Base-by-base conservation (phyloP, 2,113 vertebrate species). In the Etia nguti region DNA sequence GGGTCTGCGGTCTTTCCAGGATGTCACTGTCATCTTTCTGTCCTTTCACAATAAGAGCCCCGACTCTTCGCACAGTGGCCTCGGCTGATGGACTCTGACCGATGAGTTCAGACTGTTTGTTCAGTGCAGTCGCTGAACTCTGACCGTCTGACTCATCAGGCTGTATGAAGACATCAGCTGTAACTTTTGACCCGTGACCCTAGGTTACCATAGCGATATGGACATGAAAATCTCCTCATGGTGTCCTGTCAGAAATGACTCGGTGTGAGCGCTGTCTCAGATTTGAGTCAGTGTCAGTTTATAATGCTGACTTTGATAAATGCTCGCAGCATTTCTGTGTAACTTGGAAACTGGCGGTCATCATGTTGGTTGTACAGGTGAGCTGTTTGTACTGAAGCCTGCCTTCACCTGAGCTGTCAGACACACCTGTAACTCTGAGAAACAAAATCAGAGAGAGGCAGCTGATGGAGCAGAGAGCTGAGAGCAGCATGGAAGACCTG, bases 241-340 rank as follows among this genome's bases (percentile, higher is more conserved):
- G 38, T 38, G 60, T 65, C 31, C 60, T 62, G 59, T 36, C 18
- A 36, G 59, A 2, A 62, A 36, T 0, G 31, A 36, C 18, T 62
- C 10, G 0, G 60, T 0, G 60, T n/a, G 31, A 36, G 31, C 18
- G 10, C 31, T 10, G n/a, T 15, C 62, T 70, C n/a, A 70, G n/a
- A 70, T 2, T 70, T 12, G 15, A 9, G 36, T 70, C 11, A 43
- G 60, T 3, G 38, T 70, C 36, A 6, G 36, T 9, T 43, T 70
- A n/a, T 70, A 10, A 24, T 16, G n/a, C 4, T 70, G 65, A 4
- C 36, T 43, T 4, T 10, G 38, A 24, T 10, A 16, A 70, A 24
- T 5, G 16, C 26, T 62, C 29, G 59, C 59, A 1, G 59, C 16
- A 20, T 1, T 34, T 34, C 16, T 60, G 16, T 34, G 29, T 34